Base-by-base conservation (phyloP, 2,797 vertebrate species). In the Esox masquinongy region DNA sequence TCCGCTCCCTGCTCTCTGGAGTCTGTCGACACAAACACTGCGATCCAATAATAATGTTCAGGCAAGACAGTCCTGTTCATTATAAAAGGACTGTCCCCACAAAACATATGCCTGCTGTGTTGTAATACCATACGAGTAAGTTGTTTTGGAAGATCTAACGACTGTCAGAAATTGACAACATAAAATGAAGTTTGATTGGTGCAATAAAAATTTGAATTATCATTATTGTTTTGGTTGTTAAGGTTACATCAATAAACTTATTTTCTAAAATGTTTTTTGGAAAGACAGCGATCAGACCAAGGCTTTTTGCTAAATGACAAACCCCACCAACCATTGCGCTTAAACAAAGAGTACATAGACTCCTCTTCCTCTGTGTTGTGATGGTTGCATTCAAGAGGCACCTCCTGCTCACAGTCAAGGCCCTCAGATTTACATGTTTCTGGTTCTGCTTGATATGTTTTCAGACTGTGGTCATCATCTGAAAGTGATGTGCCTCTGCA, bases 341-440 rank as follows among this genome's bases (percentile, higher is more conserved):
- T 78, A 69, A 79, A 78, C 84, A 79, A 16, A 53, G 77, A 79
- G 77, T 75, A 82, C 19, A 82, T 59, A 7, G 88, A 76, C 75
- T 90, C 84, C 77, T 93, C 76, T 3, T 77, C 74, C 79, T 91
- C 73, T 22, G 53, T 59, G 66, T 70, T 78, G 76, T 78, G 66
- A 77, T 76, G 59, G 80, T 56, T 73, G 47, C 74, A 77, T 19
- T 87, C 78, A 15, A 82, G 61, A 63, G 90, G 85, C 72, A 91
- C 83, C 80, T 94, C 90, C 85, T 94, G 92, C 50, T 95, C 90
- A 9, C 80, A 74, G 0, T 85, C 87, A 74, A 47, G 61, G 50
- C 79, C 78, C 77, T 81, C 34, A 34, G 59, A 29, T 8, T 84
- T 75, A 82, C 82, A 71, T 4, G 88, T 82, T 77, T 72, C 83